Conservation (phyloP, 2,888 invertebrate genomes). For the Stictocephala bisonia region DNA sequence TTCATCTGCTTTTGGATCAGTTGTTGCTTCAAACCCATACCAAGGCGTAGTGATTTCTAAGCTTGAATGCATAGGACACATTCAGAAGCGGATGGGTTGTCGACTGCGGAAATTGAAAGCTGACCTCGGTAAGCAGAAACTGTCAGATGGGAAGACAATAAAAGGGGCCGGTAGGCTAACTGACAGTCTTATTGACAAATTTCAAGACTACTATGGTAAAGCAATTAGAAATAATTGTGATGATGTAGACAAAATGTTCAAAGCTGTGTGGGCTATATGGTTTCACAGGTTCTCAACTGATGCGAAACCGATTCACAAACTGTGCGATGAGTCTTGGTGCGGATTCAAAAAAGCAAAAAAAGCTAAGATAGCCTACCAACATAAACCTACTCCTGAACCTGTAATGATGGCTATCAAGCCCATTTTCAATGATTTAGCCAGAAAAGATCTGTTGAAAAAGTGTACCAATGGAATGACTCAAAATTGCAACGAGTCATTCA, state of each 20-base stretch:
- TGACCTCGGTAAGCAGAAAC: background rate
- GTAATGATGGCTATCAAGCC: constrained; percentile 35
- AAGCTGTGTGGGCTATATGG: constrained; percentile 23
- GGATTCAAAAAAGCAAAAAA: constrained; percentile 4
- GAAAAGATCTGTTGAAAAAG: constrained; percentile 15
- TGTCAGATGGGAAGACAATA: constrained; percentile 32
- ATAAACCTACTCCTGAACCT: constrained; percentile 26
- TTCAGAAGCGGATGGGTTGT: constrained; percentile 15
- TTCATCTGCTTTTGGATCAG: constrained; percentile 24
- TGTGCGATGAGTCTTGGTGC: constrained; percentile 15
- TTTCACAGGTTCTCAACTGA: constrained; percentile 25
- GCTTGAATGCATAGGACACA: constrained; percentile 27
- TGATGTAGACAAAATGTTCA: constrained; percentile 8
- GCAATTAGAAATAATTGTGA: constrained; percentile 28
- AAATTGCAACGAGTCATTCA: constrained; percentile 25
- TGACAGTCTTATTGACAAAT: constrained; percentile 28
- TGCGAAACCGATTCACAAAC: background rate
- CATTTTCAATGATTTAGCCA: constrained; percentile 13
- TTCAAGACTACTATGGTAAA: constrained; percentile 29
- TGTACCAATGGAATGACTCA: constrained; percentile 19
- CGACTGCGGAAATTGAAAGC: constrained; percentile 22
- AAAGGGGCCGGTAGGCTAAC: constrained; percentile 28
- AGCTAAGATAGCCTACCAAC: background rate
- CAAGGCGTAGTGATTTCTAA: constrained; percentile 18
- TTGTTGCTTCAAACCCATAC: constrained; percentile 26